Evolutionary conservation across 92 coral and sea anemone genomes (phyloP), one percentile per base, ranked within the genome.

Genomic region (Porites evermanni): DNA sequence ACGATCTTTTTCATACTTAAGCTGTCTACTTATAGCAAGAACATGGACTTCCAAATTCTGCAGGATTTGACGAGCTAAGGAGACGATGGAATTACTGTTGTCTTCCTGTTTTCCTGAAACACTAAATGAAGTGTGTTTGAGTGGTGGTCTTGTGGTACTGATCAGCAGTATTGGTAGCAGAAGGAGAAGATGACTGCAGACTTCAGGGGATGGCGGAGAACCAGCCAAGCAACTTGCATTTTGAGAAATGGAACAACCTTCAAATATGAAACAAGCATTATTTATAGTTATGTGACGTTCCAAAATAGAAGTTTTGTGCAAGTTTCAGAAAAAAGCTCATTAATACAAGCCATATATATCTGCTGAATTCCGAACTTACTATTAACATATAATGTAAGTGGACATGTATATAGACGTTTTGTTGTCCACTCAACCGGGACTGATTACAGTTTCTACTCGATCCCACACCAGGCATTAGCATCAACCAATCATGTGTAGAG

Each of bases 161-260:
- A 95, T 90, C 81, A 93, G 96, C 26, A 95, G 94, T n/a, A 87
- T 73, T 53, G 98, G 98, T 51, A 93, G 78, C 82, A 93, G 67
- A 76, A 93, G 80, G 20, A 84, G 53, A 47, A 67, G 58, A 21
- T 58, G 73, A 83, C 24, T 83, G 47, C 47, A 38, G 65, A 66
- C 53, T 20, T 18, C 76, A 8, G 67, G 19, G 21, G 29, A 44
- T 16, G 18, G 32, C 32, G 32, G 70, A 66, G 24, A 63, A 8
- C 72, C 87, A 51, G 89, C 59, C 17, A 67, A 65, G 59, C 74
- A 86, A 23, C 79, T 73, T 77, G 85, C 72, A 32, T 80, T 50
- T 52, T 83, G 89, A 69, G 69, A 65, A 13, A 87, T 67, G 1
- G 88, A 76, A 47, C 82, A 79, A 26, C 91, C 96, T 93, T 80